phyloP scores from a whole-genome alignment of 23 tunicate genomes.

The Ascidia mentula region DNA sequence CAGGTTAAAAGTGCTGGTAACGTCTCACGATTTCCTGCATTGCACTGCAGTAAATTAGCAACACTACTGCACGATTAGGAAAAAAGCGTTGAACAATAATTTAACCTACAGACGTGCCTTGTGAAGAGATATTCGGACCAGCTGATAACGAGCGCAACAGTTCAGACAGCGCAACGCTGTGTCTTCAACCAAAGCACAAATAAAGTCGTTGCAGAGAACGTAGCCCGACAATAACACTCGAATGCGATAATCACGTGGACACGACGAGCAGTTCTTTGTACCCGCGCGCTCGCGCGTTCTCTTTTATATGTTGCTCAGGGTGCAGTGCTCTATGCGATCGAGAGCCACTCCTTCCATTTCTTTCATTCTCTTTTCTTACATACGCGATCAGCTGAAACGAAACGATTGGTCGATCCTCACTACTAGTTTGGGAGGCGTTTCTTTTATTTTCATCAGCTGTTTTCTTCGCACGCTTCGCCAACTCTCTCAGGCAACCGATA shows the following conservation, averaged over 20 bases:
- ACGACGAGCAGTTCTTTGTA: background rate
- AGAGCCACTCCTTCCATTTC: background rate
- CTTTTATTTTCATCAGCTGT: conserved; percentile 10
- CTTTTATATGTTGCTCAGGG: background rate
- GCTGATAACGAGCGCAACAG: background rate
- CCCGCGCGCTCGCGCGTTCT: background rate
- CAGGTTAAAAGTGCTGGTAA: too few relatives aligned
- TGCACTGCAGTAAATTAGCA: background rate
- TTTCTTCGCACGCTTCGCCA: background rate
- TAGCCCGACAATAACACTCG: conserved; percentile 3
- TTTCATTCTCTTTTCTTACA: background rate
- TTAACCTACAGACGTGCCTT: background rate
- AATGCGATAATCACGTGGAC: conserved; percentile 4
- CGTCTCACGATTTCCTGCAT: background rate
- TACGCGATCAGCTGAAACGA: background rate
- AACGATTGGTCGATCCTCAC: background rate
- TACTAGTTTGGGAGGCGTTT: conserved; percentile 2
- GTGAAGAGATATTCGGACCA: background rate
- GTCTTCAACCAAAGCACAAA: too few relatives aligned
- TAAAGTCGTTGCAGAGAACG: background rate
- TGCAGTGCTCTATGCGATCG: background rate
- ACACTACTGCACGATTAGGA: background rate
- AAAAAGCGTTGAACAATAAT: too few relatives aligned
- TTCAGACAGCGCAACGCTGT: background rate
- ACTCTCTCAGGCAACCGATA: background rate